Conservation (phyloP, 2,113 vertebrate genomes). For the Semicossyphus pulcher region DNA sequence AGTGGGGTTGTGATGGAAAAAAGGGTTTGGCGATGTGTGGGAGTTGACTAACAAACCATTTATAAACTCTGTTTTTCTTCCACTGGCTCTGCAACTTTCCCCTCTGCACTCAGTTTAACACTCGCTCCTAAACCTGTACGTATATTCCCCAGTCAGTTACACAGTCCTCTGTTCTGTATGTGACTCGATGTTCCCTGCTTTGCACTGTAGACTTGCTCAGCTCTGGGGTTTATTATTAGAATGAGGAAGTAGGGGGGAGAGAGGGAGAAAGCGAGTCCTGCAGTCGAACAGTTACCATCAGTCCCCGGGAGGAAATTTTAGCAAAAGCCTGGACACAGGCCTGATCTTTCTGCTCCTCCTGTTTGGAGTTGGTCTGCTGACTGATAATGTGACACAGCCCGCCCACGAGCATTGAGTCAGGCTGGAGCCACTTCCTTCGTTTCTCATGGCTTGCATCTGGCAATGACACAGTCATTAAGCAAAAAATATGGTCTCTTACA, state of each 20-base stretch:
- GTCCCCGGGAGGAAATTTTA: slow-evolving; percentile 66
- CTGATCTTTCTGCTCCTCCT: slow-evolving; percentile 67
- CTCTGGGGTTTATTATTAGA: slow-evolving; percentile 26
- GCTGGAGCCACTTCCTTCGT: slow-evolving; percentile 49
- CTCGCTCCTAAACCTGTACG: neutral
- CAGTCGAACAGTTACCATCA: slow-evolving; percentile 58
- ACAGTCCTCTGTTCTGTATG: slow-evolving; percentile 6
- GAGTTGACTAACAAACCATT: neutral
- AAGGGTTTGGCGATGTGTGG: slow-evolving; percentile 8
- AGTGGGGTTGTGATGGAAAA: slow-evolving; percentile 12
- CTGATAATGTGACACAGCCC: slow-evolving; percentile 49
- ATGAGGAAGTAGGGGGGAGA: slow-evolving; percentile 56
- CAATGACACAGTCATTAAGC: slow-evolving; percentile 2
- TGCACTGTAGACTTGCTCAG: slow-evolving; percentile 1
- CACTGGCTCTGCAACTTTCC: neutral
- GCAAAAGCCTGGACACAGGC: slow-evolving; percentile 49
- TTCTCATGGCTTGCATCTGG: slow-evolving; percentile 40
- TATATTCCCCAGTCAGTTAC: neutral
- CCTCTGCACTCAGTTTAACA: neutral
- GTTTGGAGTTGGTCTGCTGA: slow-evolving; percentile 63
- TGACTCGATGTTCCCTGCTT: slow-evolving; percentile 23
- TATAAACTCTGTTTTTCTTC: neutral
- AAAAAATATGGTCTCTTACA: neutral
- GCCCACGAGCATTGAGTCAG: slow-evolving; percentile 40
- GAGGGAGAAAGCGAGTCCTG: slow-evolving; percentile 10